Percentiles rank a stretch among this genome's conserved stretches.
Evolutionary conservation across 2,113 vertebrate genomes (phyloP).

Genomic region (Vidua chalybeata): DNA sequence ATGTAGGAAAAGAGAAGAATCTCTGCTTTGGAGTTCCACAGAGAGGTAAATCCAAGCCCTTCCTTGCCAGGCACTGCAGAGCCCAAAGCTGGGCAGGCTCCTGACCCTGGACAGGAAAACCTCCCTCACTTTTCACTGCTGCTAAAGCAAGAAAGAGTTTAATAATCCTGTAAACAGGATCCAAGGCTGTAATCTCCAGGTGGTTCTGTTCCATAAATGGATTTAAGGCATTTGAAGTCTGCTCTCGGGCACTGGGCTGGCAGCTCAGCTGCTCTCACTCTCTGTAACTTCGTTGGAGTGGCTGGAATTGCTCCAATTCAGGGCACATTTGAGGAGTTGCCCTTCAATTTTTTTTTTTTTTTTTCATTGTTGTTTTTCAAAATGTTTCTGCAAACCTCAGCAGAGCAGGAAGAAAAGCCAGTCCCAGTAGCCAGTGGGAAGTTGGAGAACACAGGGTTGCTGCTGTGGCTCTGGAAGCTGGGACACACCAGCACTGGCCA

Average conservation of each 20-base stretch:
- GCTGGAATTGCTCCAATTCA: background rate
- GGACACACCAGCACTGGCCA: background rate
- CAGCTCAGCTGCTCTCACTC: background rate
- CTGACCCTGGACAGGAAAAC: background rate
- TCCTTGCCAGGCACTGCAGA: background rate
- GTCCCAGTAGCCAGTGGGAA: fast-evolving
- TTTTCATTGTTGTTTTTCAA: background rate
- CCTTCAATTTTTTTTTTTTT: background rate
- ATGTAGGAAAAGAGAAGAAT: background rate
- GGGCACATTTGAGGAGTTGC: background rate
- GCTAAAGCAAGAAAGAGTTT: background rate
- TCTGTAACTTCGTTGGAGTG: background rate
- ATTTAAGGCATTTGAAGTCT: background rate
- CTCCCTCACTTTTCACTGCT: background rate
- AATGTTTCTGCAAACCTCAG: background rate
- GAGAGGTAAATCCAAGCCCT: background rate
- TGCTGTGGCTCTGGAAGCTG: background rate
- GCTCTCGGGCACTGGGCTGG: background rate
- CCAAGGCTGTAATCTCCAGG: background rate
- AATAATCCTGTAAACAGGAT: background rate
- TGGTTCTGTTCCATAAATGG: background rate
- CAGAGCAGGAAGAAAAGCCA: background rate
- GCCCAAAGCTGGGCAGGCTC: background rate
- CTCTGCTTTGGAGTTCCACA: background rate
- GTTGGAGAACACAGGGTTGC: background rate